Evolutionary conservation across 2,113 vertebrate species (phyloP).

Genomic region (Urocynchramus pylzowi): DNA sequence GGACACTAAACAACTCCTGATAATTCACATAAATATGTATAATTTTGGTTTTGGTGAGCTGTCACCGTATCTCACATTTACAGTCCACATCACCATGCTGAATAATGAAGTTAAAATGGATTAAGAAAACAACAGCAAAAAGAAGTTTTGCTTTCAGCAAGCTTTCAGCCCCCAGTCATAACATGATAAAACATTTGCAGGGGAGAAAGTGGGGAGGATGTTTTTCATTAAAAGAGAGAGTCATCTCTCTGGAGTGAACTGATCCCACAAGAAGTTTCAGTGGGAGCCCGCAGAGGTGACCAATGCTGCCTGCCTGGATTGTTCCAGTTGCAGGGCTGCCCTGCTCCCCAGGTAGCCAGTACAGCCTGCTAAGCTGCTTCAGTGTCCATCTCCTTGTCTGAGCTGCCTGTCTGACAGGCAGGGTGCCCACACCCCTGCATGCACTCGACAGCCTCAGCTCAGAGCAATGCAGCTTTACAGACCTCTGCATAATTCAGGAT

Average conservation of each 20-base stretch:
- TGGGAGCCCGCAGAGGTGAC: not conserved
- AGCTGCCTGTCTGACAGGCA: not conserved
- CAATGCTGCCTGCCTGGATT: not conserved
- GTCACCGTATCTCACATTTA: not conserved
- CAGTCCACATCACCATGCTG: not conserved
- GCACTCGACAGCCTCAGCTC: accelerated
- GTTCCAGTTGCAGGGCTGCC: accelerated
- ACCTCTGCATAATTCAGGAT: accelerated
- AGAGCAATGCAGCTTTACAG: not conserved
- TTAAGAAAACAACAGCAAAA: not conserved
- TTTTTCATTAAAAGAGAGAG: not conserved
- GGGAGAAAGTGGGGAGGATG: not conserved
- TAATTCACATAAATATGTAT: not conserved
- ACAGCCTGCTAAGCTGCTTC: not conserved
- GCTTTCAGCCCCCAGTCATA: not conserved
- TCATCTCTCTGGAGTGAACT: not conserved
- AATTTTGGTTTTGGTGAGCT: not conserved
- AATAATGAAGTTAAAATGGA: not conserved
- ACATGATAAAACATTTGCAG: not conserved
- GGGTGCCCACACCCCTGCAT: accelerated
- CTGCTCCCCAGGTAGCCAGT: accelerated
- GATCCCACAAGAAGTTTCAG: not conserved
- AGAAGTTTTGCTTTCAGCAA: not conserved
- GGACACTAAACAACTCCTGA: not conserved
- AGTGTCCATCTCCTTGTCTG: not conserved